These are phyloP conservation scores for Pristionchus entomophagus DNA, from an alignment of 2,888 invertebrate species.

Conservation along the genomic window DNA sequence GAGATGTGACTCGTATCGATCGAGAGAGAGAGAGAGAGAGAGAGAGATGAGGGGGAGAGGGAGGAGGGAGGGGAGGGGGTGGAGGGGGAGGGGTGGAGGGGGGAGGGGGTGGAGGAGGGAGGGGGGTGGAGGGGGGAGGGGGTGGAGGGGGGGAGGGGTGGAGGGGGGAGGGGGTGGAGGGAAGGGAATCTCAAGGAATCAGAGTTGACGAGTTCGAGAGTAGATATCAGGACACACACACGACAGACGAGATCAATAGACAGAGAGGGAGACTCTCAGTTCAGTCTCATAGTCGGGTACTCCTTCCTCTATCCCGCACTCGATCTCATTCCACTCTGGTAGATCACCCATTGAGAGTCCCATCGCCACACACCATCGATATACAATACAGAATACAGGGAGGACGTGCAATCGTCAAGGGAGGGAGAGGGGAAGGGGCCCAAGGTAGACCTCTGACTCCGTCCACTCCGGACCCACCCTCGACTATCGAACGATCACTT, in stretches of 20 bases:
- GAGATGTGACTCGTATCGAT: not conserved
- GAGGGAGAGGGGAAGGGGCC: not conserved
- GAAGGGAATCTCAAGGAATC: not conserved
- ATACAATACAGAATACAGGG: slow-evolving; percentile 21
- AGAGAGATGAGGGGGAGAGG: too few species aligned
- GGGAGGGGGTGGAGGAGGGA: not conserved
- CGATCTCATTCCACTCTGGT: slow-evolving; percentile 23
- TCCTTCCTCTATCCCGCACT: slow-evolving; percentile 27
- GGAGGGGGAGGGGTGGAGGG: not conserved
- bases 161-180: not conserved
- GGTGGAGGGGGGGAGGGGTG: not conserved
- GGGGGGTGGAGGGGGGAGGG: not conserved
- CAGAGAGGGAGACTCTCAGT: not conserved
- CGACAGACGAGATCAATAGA: not conserved
- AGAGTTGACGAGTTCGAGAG: slow-evolving; percentile 21
- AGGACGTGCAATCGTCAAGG: not conserved
- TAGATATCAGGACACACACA: slow-evolving; percentile 36
- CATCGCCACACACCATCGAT: not conserved
- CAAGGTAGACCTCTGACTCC: not conserved
- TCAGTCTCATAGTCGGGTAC: not conserved
- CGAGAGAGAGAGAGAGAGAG: too few species aligned
- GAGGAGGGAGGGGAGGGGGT: not conserved
- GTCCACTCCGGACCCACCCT: not conserved
- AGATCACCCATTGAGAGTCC: not conserved
- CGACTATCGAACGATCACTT: not conserved